phyloP scores from a whole-genome alignment of 1,140 invertebrate genomes.

The Scylla paramamosain region DNA sequence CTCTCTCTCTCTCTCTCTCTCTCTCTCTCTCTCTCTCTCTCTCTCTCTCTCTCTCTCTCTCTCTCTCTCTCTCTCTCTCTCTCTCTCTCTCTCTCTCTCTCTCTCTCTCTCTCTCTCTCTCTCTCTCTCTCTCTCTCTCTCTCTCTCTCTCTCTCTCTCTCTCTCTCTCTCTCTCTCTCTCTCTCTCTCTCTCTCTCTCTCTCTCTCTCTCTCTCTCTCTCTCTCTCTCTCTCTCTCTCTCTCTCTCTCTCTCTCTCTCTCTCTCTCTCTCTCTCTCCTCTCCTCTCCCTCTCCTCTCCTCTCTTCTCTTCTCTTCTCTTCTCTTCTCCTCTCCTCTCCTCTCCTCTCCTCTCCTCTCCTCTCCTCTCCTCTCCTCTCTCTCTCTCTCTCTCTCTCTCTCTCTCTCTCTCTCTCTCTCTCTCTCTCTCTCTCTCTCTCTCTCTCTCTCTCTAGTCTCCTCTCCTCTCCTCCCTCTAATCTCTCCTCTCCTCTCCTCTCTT shows the following conservation, averaged over 20 bases:
- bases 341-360: not conserved
- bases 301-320: not conserved
- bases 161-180: not conserved
- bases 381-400: not conserved
- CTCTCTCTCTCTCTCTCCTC: too few relatives aligned
- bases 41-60: not conserved
- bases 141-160: not conserved
- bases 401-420: not conserved
- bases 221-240: too few relatives aligned
- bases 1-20: not conserved
- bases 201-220: not conserved
- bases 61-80: not conserved
- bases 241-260: not conserved
- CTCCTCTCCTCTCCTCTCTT: not conserved
- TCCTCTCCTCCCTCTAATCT: not conserved
- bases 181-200: not conserved
- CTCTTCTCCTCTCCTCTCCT: conserved; percentile 75
- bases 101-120: not conserved
- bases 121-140: not conserved
- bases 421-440: not conserved
- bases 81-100: conserved; percentile 75
- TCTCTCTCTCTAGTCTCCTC: not conserved
- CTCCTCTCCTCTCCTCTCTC: not conserved
- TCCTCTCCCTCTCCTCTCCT: too few relatives aligned
- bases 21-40: not conserved